Percentiles rank a stretch among this genome's conserved stretches.
Evolutionary conservation across 2,797 vertebrate genomes (phyloP).

Genomic region (Myotis findleyi): DNA sequence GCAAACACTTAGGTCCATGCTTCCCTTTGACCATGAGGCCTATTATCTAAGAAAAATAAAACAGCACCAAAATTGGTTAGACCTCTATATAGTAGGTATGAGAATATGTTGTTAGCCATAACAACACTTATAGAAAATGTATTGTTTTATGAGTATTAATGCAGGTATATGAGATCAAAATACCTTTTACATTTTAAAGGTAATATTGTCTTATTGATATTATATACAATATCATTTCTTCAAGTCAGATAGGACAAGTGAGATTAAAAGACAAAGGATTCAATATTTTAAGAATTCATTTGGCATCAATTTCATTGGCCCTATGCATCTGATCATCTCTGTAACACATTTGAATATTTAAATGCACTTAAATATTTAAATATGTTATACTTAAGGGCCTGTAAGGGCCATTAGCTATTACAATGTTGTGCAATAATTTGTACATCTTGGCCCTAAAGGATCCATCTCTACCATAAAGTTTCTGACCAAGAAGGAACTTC

Average conservation of each 20-base stretch:
- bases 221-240: not conserved
- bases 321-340: too few species aligned
- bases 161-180: not conserved
- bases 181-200: not conserved
- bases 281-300: not conserved
- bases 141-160: not conserved
- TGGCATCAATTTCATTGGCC: not conserved
- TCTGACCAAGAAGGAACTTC: not conserved
- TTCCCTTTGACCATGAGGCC: not conserved
- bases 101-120: not conserved
- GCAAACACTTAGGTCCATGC: not conserved
- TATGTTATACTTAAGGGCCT: too few species aligned
- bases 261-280: not conserved
- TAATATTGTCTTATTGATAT: not conserved
- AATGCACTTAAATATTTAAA: too few species aligned
- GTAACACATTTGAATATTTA: too few species aligned
- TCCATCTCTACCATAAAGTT: not conserved
- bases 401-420: not conserved
- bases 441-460: not conserved
- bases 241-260: not conserved
- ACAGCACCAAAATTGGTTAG: not conserved
- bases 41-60: not conserved
- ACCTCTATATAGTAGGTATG: not conserved
- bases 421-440: rapidly evolving
- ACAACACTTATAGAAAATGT: not conserved